Conservation (phyloP, 1,140 invertebrate genomes). For the Apis laboriosa region DNA sequence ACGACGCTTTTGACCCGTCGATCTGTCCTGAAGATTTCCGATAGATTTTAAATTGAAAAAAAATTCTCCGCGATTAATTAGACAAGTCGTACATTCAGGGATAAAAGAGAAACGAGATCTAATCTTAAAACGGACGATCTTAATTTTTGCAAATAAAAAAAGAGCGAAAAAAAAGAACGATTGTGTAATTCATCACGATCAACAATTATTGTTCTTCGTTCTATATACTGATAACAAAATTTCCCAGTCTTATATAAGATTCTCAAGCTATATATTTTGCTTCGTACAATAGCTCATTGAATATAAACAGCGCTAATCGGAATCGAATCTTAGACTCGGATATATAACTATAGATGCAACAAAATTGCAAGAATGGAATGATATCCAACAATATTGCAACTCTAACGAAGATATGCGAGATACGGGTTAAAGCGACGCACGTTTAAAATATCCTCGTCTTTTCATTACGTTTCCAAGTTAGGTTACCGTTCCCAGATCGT, state of each 20-base stretch:
- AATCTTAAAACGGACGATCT: too few relatives aligned
- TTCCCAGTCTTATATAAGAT: background rate
- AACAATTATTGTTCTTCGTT: background rate
- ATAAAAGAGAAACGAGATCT: too few relatives aligned
- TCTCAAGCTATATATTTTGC: background rate
- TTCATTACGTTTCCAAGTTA: background rate
- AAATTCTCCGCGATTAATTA: background rate
- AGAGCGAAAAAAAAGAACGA: background rate
- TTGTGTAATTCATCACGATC: too few relatives aligned
- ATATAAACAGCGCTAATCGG: background rate
- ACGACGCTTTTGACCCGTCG: conserved; percentile 16
- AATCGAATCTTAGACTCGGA: too few relatives aligned
- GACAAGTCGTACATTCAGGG: too few relatives aligned
- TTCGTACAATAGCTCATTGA: background rate
- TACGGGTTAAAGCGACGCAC: background rate
- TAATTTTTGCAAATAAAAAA: too few relatives aligned
- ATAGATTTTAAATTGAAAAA: background rate
- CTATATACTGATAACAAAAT: background rate
- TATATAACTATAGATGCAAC: background rate
- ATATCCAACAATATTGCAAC: too few relatives aligned
- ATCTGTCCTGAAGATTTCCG: background rate
- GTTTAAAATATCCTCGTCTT: background rate
- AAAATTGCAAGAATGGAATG: background rate
- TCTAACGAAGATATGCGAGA: background rate
- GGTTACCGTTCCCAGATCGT: background rate